Evolutionary conservation across 1,140 invertebrate species (phyloP).

Genomic region (Leptinotarsa texana): DNA sequence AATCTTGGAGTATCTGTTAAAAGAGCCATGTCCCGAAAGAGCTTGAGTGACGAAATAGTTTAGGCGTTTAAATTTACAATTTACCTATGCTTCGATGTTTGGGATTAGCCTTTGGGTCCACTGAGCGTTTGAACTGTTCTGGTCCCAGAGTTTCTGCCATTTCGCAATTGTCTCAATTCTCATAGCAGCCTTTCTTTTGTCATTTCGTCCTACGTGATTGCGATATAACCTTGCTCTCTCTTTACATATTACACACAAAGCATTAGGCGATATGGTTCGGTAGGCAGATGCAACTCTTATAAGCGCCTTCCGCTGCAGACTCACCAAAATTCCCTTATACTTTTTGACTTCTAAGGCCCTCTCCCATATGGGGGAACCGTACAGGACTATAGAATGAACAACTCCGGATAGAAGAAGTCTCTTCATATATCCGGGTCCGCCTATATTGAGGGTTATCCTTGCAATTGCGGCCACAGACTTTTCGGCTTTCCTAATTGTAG

Average conservation of each 20-base stretch:
- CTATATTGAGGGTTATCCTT: not conserved
- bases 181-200: not conserved
- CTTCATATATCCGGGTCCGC: not conserved
- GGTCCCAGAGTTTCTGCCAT: not conserved
- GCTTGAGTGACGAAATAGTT: slow-evolving; percentile 2
- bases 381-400: not conserved
- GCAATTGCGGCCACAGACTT: not conserved
- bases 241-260: not conserved
- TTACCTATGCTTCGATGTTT: not conserved
- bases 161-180: not conserved
- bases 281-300: not conserved
- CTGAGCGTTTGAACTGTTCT: not conserved
- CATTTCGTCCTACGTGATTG: not conserved
- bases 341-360: not conserved
- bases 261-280: not conserved
- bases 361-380: not conserved
- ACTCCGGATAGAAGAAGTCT: not conserved
- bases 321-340: not conserved
- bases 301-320: not conserved
- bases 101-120: too few species aligned
- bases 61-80: not conserved
- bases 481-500: not conserved
- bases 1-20: slow-evolving; percentile 9
- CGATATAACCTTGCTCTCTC: not conserved
- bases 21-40: slow-evolving; percentile 16